phyloP scores from a whole-genome alignment of 2,113 vertebrate species.

The Vireo altiloquus region DNA sequence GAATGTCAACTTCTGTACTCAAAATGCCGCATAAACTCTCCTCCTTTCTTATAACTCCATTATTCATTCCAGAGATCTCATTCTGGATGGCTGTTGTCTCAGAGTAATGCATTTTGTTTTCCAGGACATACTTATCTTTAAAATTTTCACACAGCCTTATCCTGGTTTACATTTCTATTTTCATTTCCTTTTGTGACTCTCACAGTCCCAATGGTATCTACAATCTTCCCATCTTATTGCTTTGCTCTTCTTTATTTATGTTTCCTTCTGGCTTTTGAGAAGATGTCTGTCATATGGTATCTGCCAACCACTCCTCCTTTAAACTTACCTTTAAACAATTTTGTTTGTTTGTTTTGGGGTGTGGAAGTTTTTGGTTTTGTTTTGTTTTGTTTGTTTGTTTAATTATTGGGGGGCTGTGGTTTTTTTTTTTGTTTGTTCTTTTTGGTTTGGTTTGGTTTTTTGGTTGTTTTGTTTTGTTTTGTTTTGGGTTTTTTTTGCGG shows the following conservation, averaged over 20 bases:
- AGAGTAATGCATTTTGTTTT: background rate
- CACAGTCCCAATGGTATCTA: background rate
- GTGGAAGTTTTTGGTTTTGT: background rate
- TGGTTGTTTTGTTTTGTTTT: background rate
- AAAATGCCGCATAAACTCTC: background rate
- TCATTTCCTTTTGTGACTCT: background rate
- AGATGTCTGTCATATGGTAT: background rate
- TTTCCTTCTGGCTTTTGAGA: background rate
- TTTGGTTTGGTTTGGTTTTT: background rate
- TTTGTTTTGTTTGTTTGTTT: background rate
- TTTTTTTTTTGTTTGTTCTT: accelerated
- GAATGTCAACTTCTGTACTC: background rate
- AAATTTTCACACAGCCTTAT: background rate
- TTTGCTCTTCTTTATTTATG: background rate
- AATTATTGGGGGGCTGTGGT: background rate
- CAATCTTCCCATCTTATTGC: background rate
- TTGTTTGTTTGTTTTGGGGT: background rate
- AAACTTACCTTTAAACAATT: background rate
- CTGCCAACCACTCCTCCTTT: background rate
- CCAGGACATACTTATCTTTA: background rate
- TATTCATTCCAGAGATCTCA: background rate
- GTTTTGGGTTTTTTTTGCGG: background rate
- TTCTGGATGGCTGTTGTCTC: background rate
- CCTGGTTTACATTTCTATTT: background rate
- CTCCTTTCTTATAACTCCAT: background rate